Evolutionary conservation across 2,113 vertebrate species (phyloP), one percentile per base, ranked within the genome.

Genomic region (Uria lomvia): DNA sequence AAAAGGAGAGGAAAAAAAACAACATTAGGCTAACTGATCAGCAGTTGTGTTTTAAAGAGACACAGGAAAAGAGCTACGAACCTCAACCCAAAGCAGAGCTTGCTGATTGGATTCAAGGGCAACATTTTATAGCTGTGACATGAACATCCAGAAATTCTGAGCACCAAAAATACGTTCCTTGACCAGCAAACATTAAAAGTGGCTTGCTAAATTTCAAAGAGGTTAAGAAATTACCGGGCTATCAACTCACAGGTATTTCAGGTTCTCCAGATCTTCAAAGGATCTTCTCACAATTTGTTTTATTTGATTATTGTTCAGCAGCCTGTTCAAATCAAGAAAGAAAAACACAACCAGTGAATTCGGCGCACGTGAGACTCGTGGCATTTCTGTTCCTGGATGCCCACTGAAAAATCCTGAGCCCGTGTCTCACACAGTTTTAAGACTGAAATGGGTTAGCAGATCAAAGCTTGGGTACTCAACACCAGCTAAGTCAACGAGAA

Each of bases 221-320:
- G 58, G 13, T 45, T 30, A 62, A 55, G 53, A 70, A 87, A 89
- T 8, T 9, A 79, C 32, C 4, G 17, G 81, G 56, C 8, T 38
- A 53, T 5, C 50, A 66, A 98, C 98, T 98, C 92, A 98, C 98
- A 98, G 97, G 95, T 97, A 97, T 84, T 98, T 98, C 70, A 98
- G 73, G 86, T 96, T 97, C 84, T 96, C 94, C 88, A 98, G 90
- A 50, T 86, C 96, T 90, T 97, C 94, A 56, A 98, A 98, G 62
- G 97, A 97, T 78, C 95, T 93, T 74, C 93, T 96, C 70, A 70
- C 73, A 0, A 98, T 96, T 21, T 97, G 94, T 47, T 95, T 97
- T 80, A 98, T 97, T 68, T 92, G 87, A 27, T 98, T 98, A 13
- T 98, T 98, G 94, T 98, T 98, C 95, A 98, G 94, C 87, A 98